A percentile compares a stretch with the other conserved stretches of the same genome.
Conservation (phyloP, 2,797 vertebrate genomes). For the Phrynocephalus vlangalii region DNA sequence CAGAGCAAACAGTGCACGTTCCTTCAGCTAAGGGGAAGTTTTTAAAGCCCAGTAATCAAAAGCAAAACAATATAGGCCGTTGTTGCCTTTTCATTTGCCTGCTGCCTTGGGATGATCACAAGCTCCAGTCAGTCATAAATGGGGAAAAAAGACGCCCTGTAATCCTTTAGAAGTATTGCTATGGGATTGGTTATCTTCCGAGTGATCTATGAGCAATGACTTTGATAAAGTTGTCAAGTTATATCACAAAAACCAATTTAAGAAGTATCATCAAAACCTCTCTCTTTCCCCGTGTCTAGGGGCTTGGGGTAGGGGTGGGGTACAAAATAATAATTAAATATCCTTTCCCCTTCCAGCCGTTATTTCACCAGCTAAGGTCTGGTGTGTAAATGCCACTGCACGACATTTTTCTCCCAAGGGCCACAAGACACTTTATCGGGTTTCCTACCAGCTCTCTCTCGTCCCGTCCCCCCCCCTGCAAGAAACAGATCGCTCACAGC, state of each 20-base stretch:
- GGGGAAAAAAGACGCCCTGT: constrained; percentile 33
- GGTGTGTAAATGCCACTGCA: constrained; percentile 68
- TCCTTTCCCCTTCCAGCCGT: constrained; percentile 30
- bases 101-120: constrained; percentile 55
- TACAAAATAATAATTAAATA: constrained; percentile 15
- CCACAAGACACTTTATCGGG: constrained; percentile 44
- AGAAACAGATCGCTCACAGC: constrained; percentile 57
- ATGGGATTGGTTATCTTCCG: constrained; percentile 41
- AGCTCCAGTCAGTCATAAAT: constrained; percentile 57
- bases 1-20: not conserved
- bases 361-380: constrained; percentile 58
- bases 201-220: constrained; percentile 56
- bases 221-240: constrained; percentile 58
- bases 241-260: constrained; percentile 56
- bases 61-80: constrained; percentile 37
- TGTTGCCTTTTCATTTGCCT: constrained; percentile 65
- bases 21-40: constrained; percentile 27
- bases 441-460: constrained; percentile 49
- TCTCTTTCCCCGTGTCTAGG: constrained; percentile 11
- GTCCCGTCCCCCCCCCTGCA: constrained; percentile 25
- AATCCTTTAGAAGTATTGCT: not conserved
- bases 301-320: not conserved
- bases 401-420: constrained; percentile 68
- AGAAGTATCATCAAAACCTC: constrained; percentile 38
- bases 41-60: constrained; percentile 37